Conservation (phyloP, 2,888 invertebrate genomes). For the Philereme vetulata region DNA sequence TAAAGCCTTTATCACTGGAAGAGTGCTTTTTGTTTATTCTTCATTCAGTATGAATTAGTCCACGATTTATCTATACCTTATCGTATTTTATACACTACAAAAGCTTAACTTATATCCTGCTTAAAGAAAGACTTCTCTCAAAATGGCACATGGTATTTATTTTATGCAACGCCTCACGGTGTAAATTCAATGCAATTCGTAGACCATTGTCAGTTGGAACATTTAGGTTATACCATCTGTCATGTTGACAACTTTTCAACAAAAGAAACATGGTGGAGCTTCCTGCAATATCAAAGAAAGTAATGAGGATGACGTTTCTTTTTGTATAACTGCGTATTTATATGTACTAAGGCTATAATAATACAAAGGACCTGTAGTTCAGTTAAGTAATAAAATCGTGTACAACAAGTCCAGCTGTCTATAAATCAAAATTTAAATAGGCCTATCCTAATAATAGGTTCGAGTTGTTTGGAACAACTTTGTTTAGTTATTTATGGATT, state of each 20-base stretch:
- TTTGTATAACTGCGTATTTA: neutral
- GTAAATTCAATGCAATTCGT: constrained; percentile 13
- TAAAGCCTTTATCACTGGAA: no score
- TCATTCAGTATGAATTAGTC: no score
- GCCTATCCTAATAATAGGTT: constrained; percentile 33
- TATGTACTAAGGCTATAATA: no score
- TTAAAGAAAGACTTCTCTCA: neutral
- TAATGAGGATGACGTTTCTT: constrained; percentile 6
- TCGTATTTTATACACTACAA: neutral
- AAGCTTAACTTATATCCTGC: constrained; percentile 4
- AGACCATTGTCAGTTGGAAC: constrained; percentile 8
- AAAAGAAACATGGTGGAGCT: constrained; percentile 20
- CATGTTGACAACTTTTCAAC: constrained; percentile 23
- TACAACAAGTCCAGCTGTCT: constrained; percentile 27
- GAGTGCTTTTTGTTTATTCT: no score
- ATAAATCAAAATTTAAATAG: constrained; percentile 39
- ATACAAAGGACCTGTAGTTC: constrained; percentile 1
- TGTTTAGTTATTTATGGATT: constrained; percentile 28
- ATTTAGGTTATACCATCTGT: constrained; percentile 20
- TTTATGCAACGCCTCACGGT: constrained; percentile 22
- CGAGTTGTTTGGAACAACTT: constrained; percentile 27
- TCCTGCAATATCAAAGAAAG: constrained; percentile 6
- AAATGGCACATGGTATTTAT: constrained; percentile 8
- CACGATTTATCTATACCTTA: neutral
- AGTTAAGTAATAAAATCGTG: constrained; percentile 13